Conservation (phyloP, 2,797 vertebrate species). For the Phrynocephalus forsythii region DNA sequence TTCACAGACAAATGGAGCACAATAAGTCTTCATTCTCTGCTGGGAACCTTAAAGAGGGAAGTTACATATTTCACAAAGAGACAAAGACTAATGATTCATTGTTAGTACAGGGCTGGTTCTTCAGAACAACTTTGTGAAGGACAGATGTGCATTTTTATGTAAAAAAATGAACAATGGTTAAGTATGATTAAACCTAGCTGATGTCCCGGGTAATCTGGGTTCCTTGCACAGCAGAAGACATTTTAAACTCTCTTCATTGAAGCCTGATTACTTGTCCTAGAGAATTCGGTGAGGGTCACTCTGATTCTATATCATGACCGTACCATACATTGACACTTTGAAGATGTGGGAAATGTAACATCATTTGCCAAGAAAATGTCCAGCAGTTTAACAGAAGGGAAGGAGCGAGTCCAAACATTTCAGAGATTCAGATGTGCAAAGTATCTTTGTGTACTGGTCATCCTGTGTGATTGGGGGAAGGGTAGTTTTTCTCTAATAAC, state of each 20-base stretch:
- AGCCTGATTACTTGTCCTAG: neutral
- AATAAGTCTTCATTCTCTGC: neutral
- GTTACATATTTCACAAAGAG: neutral
- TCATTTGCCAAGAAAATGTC: neutral
- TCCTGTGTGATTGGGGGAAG: neutral
- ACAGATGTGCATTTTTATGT: neutral
- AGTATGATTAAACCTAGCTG: neutral
- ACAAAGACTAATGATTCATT: neutral
- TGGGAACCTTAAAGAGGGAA: neutral
- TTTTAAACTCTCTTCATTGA: neutral
- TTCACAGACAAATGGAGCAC: no score
- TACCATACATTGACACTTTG: neutral
- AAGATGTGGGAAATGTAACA: neutral
- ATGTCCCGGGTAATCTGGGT: neutral
- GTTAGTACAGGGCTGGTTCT: conserved; percentile 6
- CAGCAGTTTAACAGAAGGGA: neutral
- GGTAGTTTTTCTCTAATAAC: neutral
- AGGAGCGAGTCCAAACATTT: neutral
- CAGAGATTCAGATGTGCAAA: neutral
- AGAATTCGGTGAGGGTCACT: neutral
- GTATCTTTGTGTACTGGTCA: neutral
- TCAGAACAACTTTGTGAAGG: neutral
- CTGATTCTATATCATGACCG: neutral
- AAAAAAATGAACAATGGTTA: neutral
- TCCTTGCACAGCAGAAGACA: no score